phyloP scores from a whole-genome alignment of 2,113 vertebrate species.

The Bothrops jararaca region DNA sequence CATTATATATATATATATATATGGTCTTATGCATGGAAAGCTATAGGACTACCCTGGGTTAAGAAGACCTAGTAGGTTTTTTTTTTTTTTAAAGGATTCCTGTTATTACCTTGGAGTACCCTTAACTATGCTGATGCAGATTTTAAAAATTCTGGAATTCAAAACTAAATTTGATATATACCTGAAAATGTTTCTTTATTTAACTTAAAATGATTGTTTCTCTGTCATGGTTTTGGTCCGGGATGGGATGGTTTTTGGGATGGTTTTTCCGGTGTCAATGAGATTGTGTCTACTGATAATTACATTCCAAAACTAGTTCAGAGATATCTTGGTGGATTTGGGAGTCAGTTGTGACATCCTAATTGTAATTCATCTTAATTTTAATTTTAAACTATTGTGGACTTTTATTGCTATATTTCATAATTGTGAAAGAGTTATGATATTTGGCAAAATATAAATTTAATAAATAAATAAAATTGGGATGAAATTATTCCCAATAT shows the following conservation, averaged over 20 bases:
- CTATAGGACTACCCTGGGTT: not conserved
- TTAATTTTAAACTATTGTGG: not conserved
- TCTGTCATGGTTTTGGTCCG: not conserved
- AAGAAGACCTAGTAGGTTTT: not conserved
- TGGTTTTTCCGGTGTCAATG: not conserved
- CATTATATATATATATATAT: too few species aligned
- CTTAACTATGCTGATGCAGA: not conserved
- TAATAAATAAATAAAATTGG: not conserved
- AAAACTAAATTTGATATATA: not conserved
- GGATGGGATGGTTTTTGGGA: too few species aligned
- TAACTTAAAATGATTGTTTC: not conserved
- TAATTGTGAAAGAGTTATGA: not conserved
- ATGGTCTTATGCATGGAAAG: not conserved
- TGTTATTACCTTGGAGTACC: not conserved
- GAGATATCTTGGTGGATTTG: not conserved
- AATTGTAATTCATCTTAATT: not conserved
- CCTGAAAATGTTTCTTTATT: not conserved
- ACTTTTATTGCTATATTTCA: not conserved
- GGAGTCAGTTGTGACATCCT: not conserved
- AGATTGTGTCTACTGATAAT: not conserved
- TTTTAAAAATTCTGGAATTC: not conserved
- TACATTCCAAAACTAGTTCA: not conserved
- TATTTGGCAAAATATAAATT: not conserved
- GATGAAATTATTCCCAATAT: not conserved
- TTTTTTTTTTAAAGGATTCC: not conserved